Evolutionary conservation across 1,140 invertebrate genomes (phyloP).

Genomic region (Apocrypta bakeri): DNA sequence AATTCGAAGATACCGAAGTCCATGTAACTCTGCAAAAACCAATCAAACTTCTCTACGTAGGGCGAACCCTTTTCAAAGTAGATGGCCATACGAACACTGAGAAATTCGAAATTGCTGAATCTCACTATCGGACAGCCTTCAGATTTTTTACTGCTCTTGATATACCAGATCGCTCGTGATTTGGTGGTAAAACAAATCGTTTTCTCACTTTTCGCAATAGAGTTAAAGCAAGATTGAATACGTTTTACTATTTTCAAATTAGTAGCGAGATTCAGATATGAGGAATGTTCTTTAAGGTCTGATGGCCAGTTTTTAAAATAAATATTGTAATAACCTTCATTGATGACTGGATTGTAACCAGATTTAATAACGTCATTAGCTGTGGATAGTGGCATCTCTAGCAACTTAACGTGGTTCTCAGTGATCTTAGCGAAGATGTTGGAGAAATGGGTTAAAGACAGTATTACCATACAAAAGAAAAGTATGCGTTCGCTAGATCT

Average conservation of each 20-base stretch:
- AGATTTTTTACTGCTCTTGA: background rate
- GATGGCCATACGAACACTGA: background rate
- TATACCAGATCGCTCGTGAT: background rate
- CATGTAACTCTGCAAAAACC: background rate
- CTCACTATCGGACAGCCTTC: background rate
- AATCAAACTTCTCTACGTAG: constrained; percentile 20
- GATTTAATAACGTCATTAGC: background rate
- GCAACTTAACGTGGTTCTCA: background rate
- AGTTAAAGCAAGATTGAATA: background rate
- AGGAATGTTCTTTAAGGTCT: background rate
- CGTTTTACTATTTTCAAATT: background rate
- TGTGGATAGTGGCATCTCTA: constrained; percentile 1
- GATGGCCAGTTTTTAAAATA: constrained; percentile 7
- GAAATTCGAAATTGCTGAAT: constrained; percentile 16
- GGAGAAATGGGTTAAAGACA: constrained; percentile 10
- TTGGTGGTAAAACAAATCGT: constrained; percentile 19
- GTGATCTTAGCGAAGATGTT: constrained; percentile 23
- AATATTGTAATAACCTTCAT: background rate
- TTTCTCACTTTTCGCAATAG: background rate
- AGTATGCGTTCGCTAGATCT: background rate
- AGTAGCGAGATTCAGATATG: background rate
- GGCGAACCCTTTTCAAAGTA: constrained; percentile 17
- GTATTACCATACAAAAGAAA: constrained; percentile 8
- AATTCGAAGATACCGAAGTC: constrained; percentile 11
- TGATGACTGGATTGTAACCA: background rate